Evolutionary conservation across 2,888 invertebrate species (phyloP), one percentile per base, ranked within the genome.

Genomic region (Lepidonotus clava): DNA sequence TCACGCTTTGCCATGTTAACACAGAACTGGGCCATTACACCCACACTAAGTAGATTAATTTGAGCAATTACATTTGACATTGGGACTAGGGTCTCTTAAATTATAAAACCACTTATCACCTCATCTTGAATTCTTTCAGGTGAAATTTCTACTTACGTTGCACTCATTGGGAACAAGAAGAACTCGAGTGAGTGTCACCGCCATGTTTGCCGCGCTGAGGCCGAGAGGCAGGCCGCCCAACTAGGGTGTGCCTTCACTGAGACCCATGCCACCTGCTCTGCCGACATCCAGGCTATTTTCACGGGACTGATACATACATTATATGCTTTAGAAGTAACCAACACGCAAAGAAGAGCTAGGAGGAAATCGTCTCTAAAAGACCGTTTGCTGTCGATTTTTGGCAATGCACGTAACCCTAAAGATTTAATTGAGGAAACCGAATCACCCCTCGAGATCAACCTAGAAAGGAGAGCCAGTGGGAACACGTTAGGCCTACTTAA

Each of bases 241-340:
- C n/a, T 61, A 24, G 61, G 61, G 5, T 61, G 61, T 97, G 96
- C 0, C 96, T 97, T 1, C 97, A 98, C 93, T 98, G 98, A 98
- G 97, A 97, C 93, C 97, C 98, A 93, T 98, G 98, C 14, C 98
- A 97, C 94, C 97, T 98, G 61, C 28, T 11, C 24, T 14, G 14
- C 24, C 5, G 61, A 61, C 28, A 32, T 61, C 2, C 4, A 11
- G 28, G 28, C 28, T 24, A 28, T 61, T 24, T 61, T 61, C 28
- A 61, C 24, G 2, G 2, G 11, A 28, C 61, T 61, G n/a, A 4
- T 61, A 14, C 24, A 61, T 2, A 61, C 24, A 61, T 32, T 61
- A 1, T 32, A 61, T 28, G 11, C 2, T 28, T 11, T 61, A 28
- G 61, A 61, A 2, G 24, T 28, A 11, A 1, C 24, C 28, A 5